phyloP scores from a whole-genome alignment of 1,140 invertebrate species.

The Ceratitis capitata region DNA sequence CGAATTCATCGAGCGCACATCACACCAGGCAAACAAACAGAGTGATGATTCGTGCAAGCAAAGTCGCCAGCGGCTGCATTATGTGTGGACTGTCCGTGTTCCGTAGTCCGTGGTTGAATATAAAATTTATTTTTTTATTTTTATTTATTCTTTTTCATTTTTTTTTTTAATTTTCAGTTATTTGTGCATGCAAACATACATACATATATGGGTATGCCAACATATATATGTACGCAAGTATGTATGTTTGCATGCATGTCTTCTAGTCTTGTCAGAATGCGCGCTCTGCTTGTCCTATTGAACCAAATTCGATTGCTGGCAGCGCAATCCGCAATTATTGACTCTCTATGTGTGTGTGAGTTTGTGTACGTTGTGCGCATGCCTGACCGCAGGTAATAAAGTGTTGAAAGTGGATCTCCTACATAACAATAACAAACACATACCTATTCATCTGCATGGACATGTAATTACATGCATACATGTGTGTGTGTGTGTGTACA shows the following conservation, averaged over 20 bases:
- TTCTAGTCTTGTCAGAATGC: background rate
- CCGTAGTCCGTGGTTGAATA: background rate
- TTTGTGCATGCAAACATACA: background rate
- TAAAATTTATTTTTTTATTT: no score
- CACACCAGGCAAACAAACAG: background rate
- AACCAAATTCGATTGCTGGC: background rate
- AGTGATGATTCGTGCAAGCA: background rate
- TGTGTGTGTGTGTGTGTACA: background rate
- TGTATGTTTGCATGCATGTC: background rate
- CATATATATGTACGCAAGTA: background rate
- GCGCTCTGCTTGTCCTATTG: conserved; percentile 34
- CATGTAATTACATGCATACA: no score
- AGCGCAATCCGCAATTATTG: background rate
- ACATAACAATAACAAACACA: no score
- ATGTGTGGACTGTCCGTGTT: background rate
- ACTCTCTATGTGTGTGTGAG: background rate
- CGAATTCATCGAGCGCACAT: conserved; percentile 16
- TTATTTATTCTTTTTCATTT: background rate
- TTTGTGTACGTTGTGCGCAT: background rate
- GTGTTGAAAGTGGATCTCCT: no score
- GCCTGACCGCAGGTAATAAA: background rate
- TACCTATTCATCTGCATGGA: no score
- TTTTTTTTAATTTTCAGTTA: background rate
- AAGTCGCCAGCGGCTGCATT: background rate
- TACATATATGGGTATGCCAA: background rate